Evolutionary conservation across 2,797 vertebrate species (phyloP).

Genomic region (Paratrypauchen microcephalus): DNA sequence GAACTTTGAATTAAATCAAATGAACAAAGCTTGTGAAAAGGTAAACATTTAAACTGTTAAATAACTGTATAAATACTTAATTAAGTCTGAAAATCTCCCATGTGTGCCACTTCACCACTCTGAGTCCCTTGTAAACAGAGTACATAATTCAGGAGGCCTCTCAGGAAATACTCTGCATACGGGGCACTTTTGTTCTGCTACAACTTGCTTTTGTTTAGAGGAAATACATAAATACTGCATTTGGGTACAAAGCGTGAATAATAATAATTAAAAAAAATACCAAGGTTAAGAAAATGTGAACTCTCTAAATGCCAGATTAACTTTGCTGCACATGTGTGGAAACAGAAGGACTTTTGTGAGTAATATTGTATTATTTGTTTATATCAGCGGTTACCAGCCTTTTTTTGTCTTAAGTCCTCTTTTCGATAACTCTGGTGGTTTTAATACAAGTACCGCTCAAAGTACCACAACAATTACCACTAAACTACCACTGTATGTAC

Average conservation of each 20-base stretch:
- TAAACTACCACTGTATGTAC: no score
- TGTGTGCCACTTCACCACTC: not conserved
- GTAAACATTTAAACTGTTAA: not conserved
- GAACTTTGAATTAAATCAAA: not conserved
- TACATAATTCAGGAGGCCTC: slow-evolving; percentile 2
- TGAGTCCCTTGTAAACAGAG: not conserved
- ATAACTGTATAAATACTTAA: not conserved
- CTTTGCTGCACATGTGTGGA: no score
- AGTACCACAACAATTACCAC: no score
- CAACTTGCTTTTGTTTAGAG: not conserved
- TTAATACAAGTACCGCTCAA: no score
- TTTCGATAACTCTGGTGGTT: no score
- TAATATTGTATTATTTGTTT: no score
- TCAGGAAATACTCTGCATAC: slow-evolving; percentile 5
- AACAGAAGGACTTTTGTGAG: no score
- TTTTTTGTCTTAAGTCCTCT: no score
- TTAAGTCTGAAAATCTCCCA: not conserved
- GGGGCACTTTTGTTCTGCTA: slow-evolving; percentile 5
- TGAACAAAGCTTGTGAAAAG: not conserved
- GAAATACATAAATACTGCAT: slow-evolving; percentile 10
- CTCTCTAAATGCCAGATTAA: not conserved
- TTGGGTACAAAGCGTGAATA: not conserved
- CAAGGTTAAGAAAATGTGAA: not conserved
- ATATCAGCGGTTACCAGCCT: no score
- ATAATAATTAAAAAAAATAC: not conserved